Conservation (phyloP, 2,888 invertebrate species). For the Acanthosepion lycidas region DNA sequence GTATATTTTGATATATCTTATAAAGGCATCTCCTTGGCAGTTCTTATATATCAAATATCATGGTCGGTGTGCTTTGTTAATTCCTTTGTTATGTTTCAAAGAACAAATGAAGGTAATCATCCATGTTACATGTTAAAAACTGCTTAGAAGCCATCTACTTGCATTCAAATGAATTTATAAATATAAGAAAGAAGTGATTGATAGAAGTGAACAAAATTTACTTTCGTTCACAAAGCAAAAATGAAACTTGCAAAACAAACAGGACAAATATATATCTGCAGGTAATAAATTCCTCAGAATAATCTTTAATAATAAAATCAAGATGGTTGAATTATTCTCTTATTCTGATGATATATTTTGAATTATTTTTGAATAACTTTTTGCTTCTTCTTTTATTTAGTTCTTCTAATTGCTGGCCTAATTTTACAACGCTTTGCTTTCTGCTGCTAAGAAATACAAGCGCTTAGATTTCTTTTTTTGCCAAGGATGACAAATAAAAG, state of each 20-base stretch:
- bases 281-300: not conserved
- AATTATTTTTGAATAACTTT: too few relatives aligned
- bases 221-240: not conserved
- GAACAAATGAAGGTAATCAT: not conserved
- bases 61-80: not conserved
- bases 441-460: not conserved
- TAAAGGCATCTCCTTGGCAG: not conserved
- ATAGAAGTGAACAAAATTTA: not conserved
- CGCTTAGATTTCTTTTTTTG: not conserved
- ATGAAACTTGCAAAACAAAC: not conserved
- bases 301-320: not conserved
- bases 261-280: not conserved
- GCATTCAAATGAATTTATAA: not conserved
- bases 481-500: not conserved
- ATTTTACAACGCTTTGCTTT: not conserved
- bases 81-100: not conserved
- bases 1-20: not conserved
- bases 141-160: not conserved
- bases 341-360: too few relatives aligned
- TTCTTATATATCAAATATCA: not conserved
- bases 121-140: not conserved
- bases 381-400: too few relatives aligned
- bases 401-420: too few relatives aligned
- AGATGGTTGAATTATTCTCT: not conserved
- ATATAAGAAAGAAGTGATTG: not conserved